A percentile compares a stretch with the other conserved stretches of the same genome.
Conservation (phyloP, 2,888 invertebrate species). For the Dicyrtomina minuta region DNA sequence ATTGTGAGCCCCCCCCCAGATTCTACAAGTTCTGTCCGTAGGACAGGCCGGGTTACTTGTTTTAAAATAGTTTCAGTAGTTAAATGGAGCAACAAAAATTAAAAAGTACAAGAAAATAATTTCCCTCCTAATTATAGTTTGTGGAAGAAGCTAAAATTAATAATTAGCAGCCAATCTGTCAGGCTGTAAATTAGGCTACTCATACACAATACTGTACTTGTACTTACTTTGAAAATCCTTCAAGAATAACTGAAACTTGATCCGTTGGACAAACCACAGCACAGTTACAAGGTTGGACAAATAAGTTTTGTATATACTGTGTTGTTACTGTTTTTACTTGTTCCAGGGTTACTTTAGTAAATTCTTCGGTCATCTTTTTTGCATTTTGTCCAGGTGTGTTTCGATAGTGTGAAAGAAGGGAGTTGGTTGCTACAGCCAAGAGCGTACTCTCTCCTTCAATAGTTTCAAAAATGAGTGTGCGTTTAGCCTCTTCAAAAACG, state of each 20-base stretch:
- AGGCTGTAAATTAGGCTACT: too few relatives aligned
- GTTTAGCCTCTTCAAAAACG: background rate
- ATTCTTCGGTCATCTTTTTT: background rate
- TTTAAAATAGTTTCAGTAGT: too few relatives aligned
- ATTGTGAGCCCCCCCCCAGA: too few relatives aligned
- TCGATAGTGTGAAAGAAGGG: background rate
- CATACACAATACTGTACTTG: too few relatives aligned
- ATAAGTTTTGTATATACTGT: background rate
- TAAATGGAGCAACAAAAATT: too few relatives aligned
- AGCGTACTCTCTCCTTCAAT: slow-evolving; percentile 6
- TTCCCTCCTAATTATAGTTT: too few relatives aligned
- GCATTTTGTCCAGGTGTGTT: background rate
- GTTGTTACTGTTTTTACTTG: background rate
- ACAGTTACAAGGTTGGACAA: background rate
- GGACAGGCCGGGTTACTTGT: too few relatives aligned
- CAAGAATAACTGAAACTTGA: background rate
- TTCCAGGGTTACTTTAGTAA: background rate
- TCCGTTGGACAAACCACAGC: background rate
- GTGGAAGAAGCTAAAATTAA: too few relatives aligned
- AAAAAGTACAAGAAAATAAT: too few relatives aligned
- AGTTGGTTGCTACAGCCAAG: background rate
- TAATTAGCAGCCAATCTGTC: too few relatives aligned
- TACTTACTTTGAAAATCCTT: background rate
- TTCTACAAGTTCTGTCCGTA: too few relatives aligned
- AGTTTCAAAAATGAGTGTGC: background rate